Evolutionary conservation across 1,140 invertebrate genomes (phyloP), one percentile per base, ranked within the genome.

Genomic region (Andrena cerasifolii): DNA sequence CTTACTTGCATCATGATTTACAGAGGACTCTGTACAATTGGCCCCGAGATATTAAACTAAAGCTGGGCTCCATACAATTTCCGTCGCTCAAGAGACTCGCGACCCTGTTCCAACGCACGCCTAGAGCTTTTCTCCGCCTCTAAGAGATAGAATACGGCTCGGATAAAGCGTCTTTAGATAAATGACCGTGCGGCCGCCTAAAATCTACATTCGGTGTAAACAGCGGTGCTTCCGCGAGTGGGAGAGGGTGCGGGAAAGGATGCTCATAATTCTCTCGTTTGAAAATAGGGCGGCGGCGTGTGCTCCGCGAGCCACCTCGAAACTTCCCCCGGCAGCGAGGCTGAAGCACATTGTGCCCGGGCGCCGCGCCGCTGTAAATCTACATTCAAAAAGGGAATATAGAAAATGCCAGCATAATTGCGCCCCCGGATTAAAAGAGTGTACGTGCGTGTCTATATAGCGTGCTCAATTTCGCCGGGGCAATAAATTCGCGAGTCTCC

Each of bases 181-280:
- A 68, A 67, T 63, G 63, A 47, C 51, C 53, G 66, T 53, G 79
- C 63, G 53, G 63, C 59, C 59, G 62, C 33, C 80, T 79, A 70
- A 82, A 83, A 83, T 83, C 80, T 82, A 83, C 82, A 82, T 82
- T 82, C 54, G 75, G 62, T 72, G 80, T 83, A 82, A 83, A 83
- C 80, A 79, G 54, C 82, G 26, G 7, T 40, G 49, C 66, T 24
- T 14, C 18, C 47, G 53, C 36, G 67, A 58, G 33, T 2, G 7
- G 26, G 3, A 31, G 26, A n/a, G 1, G 5, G 4, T 12, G 78
- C 21, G 10, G 8, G 26, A 18, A 54, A 24, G 62, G 74, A 68
- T 58, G 82, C 76, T 72, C 82, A 72, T 84, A 84, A 83, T 79
- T 84, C 81, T 84, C 66, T 28, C 51, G 33, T 43, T 24, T 51